Evolutionary conservation across 2,797 vertebrate genomes (phyloP).

Genomic region (Iguana delicatissima): DNA sequence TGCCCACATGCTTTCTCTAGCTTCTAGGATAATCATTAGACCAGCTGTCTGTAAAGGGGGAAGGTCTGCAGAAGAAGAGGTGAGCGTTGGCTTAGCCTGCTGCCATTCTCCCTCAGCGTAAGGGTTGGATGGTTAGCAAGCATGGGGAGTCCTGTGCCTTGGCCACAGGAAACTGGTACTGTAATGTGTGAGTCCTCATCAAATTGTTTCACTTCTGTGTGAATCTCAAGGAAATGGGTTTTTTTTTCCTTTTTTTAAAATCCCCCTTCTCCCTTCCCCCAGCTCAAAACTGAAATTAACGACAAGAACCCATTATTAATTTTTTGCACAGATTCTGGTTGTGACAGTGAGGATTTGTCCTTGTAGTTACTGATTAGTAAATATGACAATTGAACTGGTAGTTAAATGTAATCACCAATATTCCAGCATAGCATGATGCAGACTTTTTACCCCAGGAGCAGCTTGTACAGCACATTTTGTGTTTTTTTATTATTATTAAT

Average conservation of each 20-base stretch:
- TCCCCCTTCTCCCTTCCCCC: neutral
- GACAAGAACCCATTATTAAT: neutral
- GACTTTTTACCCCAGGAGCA: neutral
- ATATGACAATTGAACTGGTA: neutral
- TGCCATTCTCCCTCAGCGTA: neutral
- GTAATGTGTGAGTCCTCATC: neutral
- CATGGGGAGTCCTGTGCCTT: neutral
- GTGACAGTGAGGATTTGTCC: neutral
- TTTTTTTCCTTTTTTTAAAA: neutral
- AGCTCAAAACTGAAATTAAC: neutral
- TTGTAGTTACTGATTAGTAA: neutral
- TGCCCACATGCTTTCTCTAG: constrained; percentile 9
- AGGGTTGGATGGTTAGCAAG: neutral
- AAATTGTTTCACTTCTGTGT: neutral
- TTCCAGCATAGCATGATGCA: too few species aligned
- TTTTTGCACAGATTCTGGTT: neutral
- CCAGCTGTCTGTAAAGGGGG: constrained; percentile 15
- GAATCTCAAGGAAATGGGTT: neutral
- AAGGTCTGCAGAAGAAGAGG: neutral
- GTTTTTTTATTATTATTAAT: neutral
- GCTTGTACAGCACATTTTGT: neutral
- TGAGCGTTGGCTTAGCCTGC: neutral
- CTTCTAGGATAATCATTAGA: constrained; percentile 20
- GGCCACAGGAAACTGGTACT: neutral
- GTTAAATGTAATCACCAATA: neutral